Evolutionary conservation across 2,797 vertebrate genomes (phyloP).

Genomic region (Allobates femoralis): DNA sequence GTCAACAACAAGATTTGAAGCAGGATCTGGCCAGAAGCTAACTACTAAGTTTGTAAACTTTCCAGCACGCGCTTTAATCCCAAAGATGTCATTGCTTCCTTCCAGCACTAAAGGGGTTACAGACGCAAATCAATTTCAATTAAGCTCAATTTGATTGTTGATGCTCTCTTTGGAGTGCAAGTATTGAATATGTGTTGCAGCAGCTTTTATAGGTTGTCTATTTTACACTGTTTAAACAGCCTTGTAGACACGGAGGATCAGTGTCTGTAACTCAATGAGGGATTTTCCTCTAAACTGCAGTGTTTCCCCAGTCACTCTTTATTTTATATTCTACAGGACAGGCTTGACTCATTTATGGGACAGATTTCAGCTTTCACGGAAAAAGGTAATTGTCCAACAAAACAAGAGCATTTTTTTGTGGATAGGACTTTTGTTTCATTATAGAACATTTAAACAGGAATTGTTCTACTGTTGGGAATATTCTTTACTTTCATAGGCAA

Average conservation of each 20-base stretch:
- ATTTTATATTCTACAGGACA: slow-evolving; percentile 55
- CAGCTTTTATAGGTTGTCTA: slow-evolving; percentile 65
- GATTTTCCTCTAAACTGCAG: slow-evolving; percentile 50
- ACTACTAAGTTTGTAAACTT: slow-evolving; percentile 59
- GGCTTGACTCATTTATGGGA: slow-evolving; percentile 59
- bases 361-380: slow-evolving; percentile 46
- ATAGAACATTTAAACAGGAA: slow-evolving; percentile 42
- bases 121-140: slow-evolving; percentile 71
- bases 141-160: slow-evolving; percentile 67
- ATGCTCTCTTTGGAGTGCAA: slow-evolving; percentile 68
- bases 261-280: slow-evolving; percentile 33
- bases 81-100: background rate
- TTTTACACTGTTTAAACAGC: slow-evolving; percentile 39
- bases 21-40: background rate
- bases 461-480: slow-evolving; percentile 4
- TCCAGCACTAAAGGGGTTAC: slow-evolving; percentile 58
- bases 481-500: slow-evolving; percentile 4
- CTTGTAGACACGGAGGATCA: slow-evolving; percentile 51
- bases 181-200: slow-evolving; percentile 66
- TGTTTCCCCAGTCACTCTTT: slow-evolving; percentile 47
- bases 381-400: slow-evolving; percentile 55
- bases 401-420: slow-evolving; percentile 56
- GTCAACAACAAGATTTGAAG: accelerated
- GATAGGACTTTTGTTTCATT: slow-evolving; percentile 40
- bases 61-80: slow-evolving; percentile 7